These are phyloP conservation scores for Dendroctonus ponderosae DNA, from an alignment of 1,140 invertebrate genomes.

Conservation along the genomic window DNA sequence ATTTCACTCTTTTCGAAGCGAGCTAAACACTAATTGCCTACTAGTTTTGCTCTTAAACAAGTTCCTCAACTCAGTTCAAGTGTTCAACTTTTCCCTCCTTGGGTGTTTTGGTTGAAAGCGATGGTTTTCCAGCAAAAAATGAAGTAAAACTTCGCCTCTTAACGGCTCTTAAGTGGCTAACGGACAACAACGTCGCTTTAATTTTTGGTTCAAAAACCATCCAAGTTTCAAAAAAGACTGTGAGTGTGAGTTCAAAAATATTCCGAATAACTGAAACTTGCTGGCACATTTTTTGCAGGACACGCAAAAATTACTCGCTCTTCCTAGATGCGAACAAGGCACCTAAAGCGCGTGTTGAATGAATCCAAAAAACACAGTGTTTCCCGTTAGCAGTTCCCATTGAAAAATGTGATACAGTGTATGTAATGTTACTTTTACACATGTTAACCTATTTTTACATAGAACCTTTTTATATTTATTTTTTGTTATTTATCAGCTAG, in stretches of 20 bases:
- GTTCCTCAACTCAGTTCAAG: too few species aligned
- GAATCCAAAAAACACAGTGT: neutral
- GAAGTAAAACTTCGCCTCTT: too few species aligned
- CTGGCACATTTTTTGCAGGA: neutral
- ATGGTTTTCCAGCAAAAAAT: too few species aligned
- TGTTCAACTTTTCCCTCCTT: too few species aligned
- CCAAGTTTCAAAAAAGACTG: too few species aligned
- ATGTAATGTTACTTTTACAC: slow-evolving; percentile 34
- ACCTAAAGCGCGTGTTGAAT: neutral
- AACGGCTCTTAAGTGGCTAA: too few species aligned
- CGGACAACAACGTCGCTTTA: neutral
- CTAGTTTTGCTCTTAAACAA: too few species aligned
- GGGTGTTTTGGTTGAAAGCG: too few species aligned
- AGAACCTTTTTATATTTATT: slow-evolving; percentile 43
- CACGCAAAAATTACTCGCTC: neutral
- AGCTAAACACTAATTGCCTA: too few species aligned
- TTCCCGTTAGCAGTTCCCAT: slow-evolving; percentile 6
- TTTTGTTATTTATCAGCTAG: slow-evolving; percentile 37
- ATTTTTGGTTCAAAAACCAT: neutral
- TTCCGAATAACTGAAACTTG: too few species aligned
- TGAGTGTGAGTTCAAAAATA: too few species aligned
- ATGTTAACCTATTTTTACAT: slow-evolving; percentile 42
- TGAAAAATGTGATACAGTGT: slow-evolving; percentile 21
- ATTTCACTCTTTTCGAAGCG: too few species aligned
- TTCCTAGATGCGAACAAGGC: neutral